Base-by-base conservation (phyloP, 2,113 vertebrate genomes). In the Nothobranchius kuhntae region DNA sequence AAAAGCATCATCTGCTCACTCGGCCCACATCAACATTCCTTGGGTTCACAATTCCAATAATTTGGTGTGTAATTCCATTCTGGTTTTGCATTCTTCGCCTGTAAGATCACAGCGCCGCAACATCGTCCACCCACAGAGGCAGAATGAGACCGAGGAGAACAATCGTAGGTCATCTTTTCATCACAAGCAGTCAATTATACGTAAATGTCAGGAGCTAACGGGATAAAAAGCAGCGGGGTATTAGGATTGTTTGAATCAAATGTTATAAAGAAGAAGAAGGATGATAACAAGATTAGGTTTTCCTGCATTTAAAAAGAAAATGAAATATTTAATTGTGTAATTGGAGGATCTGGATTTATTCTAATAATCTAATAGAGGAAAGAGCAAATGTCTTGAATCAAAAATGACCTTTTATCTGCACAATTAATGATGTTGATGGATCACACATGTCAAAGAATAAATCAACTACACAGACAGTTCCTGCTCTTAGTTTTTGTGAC, bases 81-180 rank as follows among this genome's bases (percentile, higher is more conserved):
- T 68, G 66, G 75, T 66, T 61, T 80, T 35, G 59, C 85, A 86
- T 90, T 88, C 85, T 61, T 88, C 60, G 64, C 57, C 61, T 15
- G 26, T 68, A 77, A 84, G 75, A 60, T 88, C 85, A 86, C 65
- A 66, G 75, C 81, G 60, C 75, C 67, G 78, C 78, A 72, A 63
- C 53, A 76, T 44, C 68, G 71, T 82, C 76, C 35, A 42, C 56
- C 68, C 59, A 51, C n/a, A 10, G 48, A 73, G 73, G 30, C 38
- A 1, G 9, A 65, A 21, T 2, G 38, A 58, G n/a, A 3, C 40
- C 0, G 13, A 55, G 44, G 9, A 45, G 44, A 13, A 3, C 2
- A 9, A 60, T 57, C 55, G n/a, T 55, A 3, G 46, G 53, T 17
- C 45, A 3, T 51, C 36, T 55, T 60, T 62, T 69, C 36, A 60